Conservation (phyloP, 2,888 invertebrate genomes). For the Clepsis dumicolana region DNA sequence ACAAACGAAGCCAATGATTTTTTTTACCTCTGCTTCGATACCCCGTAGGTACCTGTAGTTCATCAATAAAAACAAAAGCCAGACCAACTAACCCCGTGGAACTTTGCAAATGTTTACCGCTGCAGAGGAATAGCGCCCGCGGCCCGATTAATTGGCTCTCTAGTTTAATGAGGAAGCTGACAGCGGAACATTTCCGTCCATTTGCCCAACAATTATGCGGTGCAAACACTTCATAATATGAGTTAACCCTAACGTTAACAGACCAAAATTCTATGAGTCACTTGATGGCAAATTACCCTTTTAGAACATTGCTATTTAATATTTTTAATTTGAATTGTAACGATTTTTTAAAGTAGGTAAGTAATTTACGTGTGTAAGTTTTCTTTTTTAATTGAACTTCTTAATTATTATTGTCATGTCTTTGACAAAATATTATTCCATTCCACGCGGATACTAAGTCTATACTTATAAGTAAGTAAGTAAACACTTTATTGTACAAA, state of each 20-base stretch:
- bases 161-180: slow-evolving; percentile 83
- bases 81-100: slow-evolving; percentile 30
- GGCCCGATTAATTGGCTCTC: slow-evolving; percentile 74
- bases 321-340: not conserved
- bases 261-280: not conserved
- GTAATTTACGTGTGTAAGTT: not conserved
- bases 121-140: slow-evolving; percentile 67
- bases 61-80: slow-evolving; percentile 11
- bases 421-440: no score
- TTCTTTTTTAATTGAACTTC: not conserved
- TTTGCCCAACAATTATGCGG: slow-evolving; percentile 77
- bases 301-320: not conserved
- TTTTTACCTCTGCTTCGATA: not conserved
- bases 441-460: no score
- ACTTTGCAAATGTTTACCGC: slow-evolving; percentile 65
- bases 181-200: slow-evolving; percentile 81
- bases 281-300: not conserved
- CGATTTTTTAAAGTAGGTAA: no score
- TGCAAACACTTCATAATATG: slow-evolving; percentile 69
- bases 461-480: no score
- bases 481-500: no score
- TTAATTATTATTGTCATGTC: no score
- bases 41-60: not conserved
- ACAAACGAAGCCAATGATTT: not conserved
- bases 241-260: not conserved